phyloP scores from a whole-genome alignment of 2,888 invertebrate species.

The Hofmannophila pseudospretella region DNA sequence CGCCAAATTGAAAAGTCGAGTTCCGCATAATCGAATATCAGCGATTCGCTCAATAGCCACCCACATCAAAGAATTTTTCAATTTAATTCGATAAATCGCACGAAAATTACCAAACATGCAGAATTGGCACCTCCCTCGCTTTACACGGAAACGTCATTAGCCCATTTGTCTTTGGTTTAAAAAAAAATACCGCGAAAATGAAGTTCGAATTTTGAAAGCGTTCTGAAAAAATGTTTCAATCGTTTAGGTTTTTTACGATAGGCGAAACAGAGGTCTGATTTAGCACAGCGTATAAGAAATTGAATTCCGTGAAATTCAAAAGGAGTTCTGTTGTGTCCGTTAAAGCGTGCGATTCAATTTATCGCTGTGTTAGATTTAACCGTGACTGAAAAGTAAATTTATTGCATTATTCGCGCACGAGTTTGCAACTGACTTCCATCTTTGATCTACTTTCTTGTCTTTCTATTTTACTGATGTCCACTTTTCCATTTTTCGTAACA shows the following conservation, averaged over 20 bases:
- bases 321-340: slow-evolving; percentile 36
- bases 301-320: slow-evolving; percentile 55
- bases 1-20: slow-evolving; percentile 68
- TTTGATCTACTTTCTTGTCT: slow-evolving; percentile 57
- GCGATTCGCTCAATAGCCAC: slow-evolving; percentile 47
- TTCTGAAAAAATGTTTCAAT: neutral
- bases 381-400: slow-evolving; percentile 49
- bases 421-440: slow-evolving; percentile 36
- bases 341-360: slow-evolving; percentile 63
- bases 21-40: slow-evolving; percentile 60
- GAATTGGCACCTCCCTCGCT: slow-evolving; percentile 43
- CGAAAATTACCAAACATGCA: slow-evolving; percentile 57
- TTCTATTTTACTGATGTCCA: slow-evolving; percentile 34
- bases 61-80: slow-evolving; percentile 62
- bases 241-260: slow-evolving; percentile 4
- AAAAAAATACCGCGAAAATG: slow-evolving; percentile 2
- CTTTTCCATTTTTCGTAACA: neutral
- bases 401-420: slow-evolving; percentile 57
- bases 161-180: slow-evolving; percentile 32
- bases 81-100: slow-evolving; percentile 63
- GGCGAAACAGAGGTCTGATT: slow-evolving; percentile 27
- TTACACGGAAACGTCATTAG: slow-evolving; percentile 56
- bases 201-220: neutral
- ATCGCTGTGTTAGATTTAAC: slow-evolving; percentile 44
- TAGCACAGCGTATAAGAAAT: slow-evolving; percentile 47